phyloP scores from a whole-genome alignment of 64 coral and sea anemone species.

The Hydrozoanthus tunicans region DNA sequence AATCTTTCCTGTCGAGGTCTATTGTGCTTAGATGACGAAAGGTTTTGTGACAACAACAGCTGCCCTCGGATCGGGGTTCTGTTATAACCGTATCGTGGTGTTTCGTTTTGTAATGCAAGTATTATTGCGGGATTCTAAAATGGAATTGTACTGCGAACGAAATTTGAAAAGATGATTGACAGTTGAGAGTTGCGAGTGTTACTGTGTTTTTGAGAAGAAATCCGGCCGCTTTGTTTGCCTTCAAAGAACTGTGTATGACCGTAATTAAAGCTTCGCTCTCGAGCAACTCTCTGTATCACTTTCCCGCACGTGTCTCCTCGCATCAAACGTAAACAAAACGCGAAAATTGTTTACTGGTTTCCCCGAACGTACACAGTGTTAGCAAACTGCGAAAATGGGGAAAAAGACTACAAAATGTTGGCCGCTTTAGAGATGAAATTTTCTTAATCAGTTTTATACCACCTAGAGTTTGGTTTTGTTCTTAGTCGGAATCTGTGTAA shows the following conservation, averaged over 20 bases:
- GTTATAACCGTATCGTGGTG: conserved; percentile 39
- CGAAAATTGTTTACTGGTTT: conserved; percentile 43
- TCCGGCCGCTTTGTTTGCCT: conserved; percentile 56
- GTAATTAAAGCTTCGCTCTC: conserved; percentile 40
- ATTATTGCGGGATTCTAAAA: conserved; percentile 53
- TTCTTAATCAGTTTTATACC: conserved; percentile 54
- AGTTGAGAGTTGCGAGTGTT: conserved; percentile 1
- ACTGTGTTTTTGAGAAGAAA: conserved; percentile 48
- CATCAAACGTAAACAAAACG: conserved; percentile 47
- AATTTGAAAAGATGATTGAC: conserved; percentile 62
- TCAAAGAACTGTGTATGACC: conserved; percentile 23
- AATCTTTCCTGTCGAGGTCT: conserved; percentile 47
- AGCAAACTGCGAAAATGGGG: conserved; percentile 47
- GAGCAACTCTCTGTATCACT: conserved; percentile 29
- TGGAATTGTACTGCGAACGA: conserved; percentile 22
- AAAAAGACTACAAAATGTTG: conserved; percentile 6
- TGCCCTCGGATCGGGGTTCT: conserved; percentile 18
- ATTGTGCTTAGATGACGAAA: conserved; percentile 62
- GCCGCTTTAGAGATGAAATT: conserved; percentile 34
- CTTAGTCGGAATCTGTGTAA: conserved; percentile 41
- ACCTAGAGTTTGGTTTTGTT: conserved; percentile 55
- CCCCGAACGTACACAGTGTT: conserved; percentile 31
- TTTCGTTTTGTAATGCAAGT: conserved; percentile 57
- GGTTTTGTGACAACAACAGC: conserved; percentile 55
- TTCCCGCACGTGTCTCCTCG: conserved; percentile 33